These are phyloP conservation scores for Lichenostomus cassidix DNA, from an alignment of 2,113 vertebrate genomes.

Conservation along the genomic window DNA sequence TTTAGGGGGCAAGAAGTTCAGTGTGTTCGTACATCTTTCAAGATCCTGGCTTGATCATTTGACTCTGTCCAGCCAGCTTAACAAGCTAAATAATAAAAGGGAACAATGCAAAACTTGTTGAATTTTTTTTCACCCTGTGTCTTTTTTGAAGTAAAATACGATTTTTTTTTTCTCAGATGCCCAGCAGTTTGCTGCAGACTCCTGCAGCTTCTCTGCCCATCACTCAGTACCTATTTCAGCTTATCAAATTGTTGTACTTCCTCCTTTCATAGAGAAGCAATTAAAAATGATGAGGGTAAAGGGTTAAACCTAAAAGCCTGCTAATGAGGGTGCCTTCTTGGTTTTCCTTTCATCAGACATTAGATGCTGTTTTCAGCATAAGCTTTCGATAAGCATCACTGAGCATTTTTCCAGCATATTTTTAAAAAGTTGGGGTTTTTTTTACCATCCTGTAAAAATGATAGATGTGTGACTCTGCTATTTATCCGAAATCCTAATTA, in stretches of 20 bases:
- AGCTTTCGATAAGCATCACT: constrained; percentile 50
- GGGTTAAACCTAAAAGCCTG: constrained; percentile 54
- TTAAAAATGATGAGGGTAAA: constrained; percentile 72
- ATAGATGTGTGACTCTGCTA: constrained; percentile 41
- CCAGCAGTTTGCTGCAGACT: neutral
- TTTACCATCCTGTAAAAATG: constrained; percentile 28
- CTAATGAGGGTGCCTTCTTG: constrained; percentile 47
- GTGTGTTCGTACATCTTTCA: constrained; percentile 31
- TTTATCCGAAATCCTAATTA: constrained; percentile 58
- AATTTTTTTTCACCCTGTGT: neutral
- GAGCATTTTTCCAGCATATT: constrained; percentile 56
- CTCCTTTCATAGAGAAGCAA: constrained; percentile 54
- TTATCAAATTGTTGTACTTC: neutral
- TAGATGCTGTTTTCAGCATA: constrained; percentile 42
- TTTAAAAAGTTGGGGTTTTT: neutral
- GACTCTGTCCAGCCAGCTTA: constrained; percentile 42
- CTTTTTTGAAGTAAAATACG: constrained; percentile 5
- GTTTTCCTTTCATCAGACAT: constrained; percentile 34
- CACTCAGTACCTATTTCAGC: constrained; percentile 2
- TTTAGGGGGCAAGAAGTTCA: constrained; percentile 50
- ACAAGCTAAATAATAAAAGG: constrained; percentile 56
- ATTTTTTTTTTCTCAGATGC: neutral
- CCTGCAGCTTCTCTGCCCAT: neutral
- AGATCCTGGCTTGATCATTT: constrained; percentile 46
- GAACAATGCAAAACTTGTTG: constrained; percentile 15